Evolutionary conservation across 1,140 invertebrate species (phyloP).

Genomic region (Heliothis subflexa): DNA sequence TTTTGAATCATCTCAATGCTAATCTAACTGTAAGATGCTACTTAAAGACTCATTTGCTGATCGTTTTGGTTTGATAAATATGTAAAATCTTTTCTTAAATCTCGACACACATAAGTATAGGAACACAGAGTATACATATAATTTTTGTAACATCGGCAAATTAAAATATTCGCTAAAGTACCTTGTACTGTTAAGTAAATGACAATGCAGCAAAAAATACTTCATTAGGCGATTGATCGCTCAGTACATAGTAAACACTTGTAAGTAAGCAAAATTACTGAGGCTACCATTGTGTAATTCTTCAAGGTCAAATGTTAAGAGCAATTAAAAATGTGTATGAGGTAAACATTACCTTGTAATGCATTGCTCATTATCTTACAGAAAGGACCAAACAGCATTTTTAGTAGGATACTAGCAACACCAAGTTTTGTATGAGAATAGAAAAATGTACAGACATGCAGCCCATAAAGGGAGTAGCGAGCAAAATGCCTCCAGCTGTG

Average conservation of each 20-base stretch:
- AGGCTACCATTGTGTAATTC: slow-evolving; percentile 23
- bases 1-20: too few relatives aligned
- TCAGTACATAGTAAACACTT: too few relatives aligned
- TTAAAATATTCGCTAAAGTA: too few relatives aligned
- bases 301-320: slow-evolving; percentile 18
- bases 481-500: slow-evolving; percentile 15
- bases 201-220: background rate
- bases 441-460: background rate
- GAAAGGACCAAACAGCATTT: slow-evolving; percentile 26
- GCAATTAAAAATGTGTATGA: background rate
- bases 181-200: background rate
- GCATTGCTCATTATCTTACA: slow-evolving; percentile 11
- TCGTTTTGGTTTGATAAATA: too few relatives aligned
- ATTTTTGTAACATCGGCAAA: too few relatives aligned
- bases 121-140: too few relatives aligned
- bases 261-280: slow-evolving; percentile 14
- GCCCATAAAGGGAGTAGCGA: background rate
- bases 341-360: slow-evolving; percentile 27
- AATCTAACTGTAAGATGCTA: too few relatives aligned
- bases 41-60: too few relatives aligned
- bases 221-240: too few relatives aligned
- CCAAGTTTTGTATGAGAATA: background rate
- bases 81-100: too few relatives aligned
- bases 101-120: too few relatives aligned
- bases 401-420: background rate